Evolutionary conservation across 2,113 vertebrate genomes (phyloP).

Genomic region (Vanacampus margaritifer): DNA sequence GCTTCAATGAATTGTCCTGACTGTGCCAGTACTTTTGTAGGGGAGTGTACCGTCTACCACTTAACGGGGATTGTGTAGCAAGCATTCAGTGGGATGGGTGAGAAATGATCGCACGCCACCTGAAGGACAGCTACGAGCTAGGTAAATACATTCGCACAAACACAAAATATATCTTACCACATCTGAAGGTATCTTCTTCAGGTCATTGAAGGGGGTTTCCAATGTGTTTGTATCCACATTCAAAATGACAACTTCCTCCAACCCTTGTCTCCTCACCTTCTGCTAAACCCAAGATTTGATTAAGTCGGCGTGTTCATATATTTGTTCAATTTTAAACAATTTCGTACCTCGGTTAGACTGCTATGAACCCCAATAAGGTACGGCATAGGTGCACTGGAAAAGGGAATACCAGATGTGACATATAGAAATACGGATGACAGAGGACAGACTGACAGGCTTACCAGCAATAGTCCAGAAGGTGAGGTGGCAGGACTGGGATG

Average conservation of each 20-base stretch:
- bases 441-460: conserved; percentile 47
- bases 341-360: conserved; percentile 81
- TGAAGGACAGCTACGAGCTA: background rate
- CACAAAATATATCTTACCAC: conserved; percentile 68
- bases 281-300: conserved; percentile 43
- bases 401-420: conserved; percentile 4
- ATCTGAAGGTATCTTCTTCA: conserved; percentile 79
- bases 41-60: background rate
- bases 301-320: background rate
- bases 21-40: background rate
- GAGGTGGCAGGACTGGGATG: conserved; percentile 85
- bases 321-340: background rate
- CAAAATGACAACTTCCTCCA: conserved; percentile 88
- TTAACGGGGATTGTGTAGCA: too few relatives aligned
- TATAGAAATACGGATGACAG: background rate
- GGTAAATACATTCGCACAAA: background rate
- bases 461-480: conserved; percentile 90
- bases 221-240: conserved; percentile 85
- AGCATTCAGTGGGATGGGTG: too few relatives aligned
- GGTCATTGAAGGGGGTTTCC: conserved; percentile 81
- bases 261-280: conserved; percentile 73
- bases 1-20: background rate
- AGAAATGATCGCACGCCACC: background rate
- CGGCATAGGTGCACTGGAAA: conserved; percentile 85
- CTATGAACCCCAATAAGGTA: conserved; percentile 86